These are phyloP conservation scores for Drosophila cracens DNA, from an alignment of 2,888 invertebrate species.

Conservation along the genomic window DNA sequence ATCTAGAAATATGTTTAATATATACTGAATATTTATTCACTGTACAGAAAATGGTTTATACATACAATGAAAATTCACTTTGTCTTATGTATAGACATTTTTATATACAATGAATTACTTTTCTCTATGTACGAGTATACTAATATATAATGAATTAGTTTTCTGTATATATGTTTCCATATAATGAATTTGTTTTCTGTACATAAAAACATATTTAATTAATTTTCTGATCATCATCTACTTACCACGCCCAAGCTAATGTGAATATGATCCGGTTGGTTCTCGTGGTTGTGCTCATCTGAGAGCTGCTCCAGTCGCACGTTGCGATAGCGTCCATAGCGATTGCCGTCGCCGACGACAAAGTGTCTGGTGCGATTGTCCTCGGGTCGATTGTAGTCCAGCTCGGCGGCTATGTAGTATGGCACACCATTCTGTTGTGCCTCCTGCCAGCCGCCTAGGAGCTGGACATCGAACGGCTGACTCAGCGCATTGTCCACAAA, in stretches of 20 bases:
- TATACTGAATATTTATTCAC: not conserved
- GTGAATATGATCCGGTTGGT: slow-evolving; percentile 87
- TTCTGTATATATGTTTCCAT: not conserved
- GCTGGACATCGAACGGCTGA: slow-evolving; percentile 88
- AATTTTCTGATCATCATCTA: slow-evolving; percentile 27
- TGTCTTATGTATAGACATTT: not conserved
- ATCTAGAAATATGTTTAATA: not conserved
- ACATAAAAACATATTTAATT: not conserved
- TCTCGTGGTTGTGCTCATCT: slow-evolving; percentile 65
- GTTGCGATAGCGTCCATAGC: slow-evolving; percentile 91
- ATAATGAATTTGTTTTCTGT: not conserved
- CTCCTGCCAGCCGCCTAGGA: slow-evolving; percentile 88
- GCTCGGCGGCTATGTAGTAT: slow-evolving; percentile 93
- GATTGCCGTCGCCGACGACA: slow-evolving; percentile 90
- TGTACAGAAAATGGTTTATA: not conserved
- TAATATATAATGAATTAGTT: not conserved
- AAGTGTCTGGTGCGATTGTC: slow-evolving; percentile 88
- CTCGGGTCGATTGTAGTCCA: slow-evolving; percentile 87
- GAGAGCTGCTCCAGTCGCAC: slow-evolving; percentile 86
- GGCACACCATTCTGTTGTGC: slow-evolving; percentile 89
- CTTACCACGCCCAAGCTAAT: slow-evolving; percentile 91
- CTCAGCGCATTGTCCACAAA: slow-evolving; percentile 88
- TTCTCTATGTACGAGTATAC: too few relatives aligned
- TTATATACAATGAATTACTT: not conserved
- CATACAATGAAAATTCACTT: not conserved